Conservation (phyloP, 2,113 vertebrate genomes). For the cattle (Bos taurus) region ARS-UCD2.0 NC_037336.1:43749501-43750000, state of each 20-base stretch:
- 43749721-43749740: constrained; percentile 40
- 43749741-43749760: constrained; percentile 41
- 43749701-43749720: background rate
- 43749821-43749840: constrained; percentile 18
- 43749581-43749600: background rate
- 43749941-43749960: background rate
- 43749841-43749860: background rate
- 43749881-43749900: background rate
- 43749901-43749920: background rate
- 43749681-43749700: background rate
- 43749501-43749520: background rate
- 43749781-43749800: constrained; percentile 23
- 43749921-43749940: background rate
- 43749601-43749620: background rate
- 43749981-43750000: background rate
- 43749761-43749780: constrained; percentile 44
- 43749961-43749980: background rate
- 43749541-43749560: background rate
- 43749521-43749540: background rate
- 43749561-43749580: background rate
- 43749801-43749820: constrained; percentile 10
- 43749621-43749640: background rate
- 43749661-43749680: background rate
- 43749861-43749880: background rate
- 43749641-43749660: background rate